Percentiles rank a stretch among this genome's conserved stretches.
Conservation (phyloP, 1,140 invertebrate genomes). For the Drosophila ohnishii region DNA sequence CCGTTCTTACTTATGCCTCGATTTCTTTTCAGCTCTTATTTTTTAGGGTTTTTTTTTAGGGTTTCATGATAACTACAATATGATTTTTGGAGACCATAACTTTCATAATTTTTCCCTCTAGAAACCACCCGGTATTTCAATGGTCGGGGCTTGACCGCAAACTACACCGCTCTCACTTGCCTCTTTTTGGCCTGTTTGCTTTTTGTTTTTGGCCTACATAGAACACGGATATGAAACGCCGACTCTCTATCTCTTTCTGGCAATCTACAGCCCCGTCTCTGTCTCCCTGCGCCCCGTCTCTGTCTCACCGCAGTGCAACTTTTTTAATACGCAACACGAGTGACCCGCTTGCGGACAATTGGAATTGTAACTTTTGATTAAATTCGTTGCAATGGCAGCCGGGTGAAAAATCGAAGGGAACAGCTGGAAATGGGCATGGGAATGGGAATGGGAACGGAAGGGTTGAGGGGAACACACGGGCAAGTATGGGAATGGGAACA, state of each 20-base stretch:
- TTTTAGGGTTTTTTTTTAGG: too few relatives aligned
- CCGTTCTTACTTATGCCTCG: too few relatives aligned
- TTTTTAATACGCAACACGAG: slow-evolving; percentile 81
- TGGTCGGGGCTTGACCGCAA: neutral
- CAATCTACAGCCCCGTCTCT: neutral
- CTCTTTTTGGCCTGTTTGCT: slow-evolving; percentile 21
- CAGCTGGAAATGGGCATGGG: slow-evolving; percentile 13
- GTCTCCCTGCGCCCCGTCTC: slow-evolving; percentile 5
- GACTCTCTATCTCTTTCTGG: slow-evolving; percentile 21
- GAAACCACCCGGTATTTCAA: neutral
- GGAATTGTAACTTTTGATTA: slow-evolving; percentile 81
- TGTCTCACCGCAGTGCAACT: slow-evolving; percentile 63
- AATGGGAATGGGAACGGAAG: slow-evolving; percentile 11
- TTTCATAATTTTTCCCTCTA: too few relatives aligned
- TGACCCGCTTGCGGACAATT: slow-evolving; percentile 81
- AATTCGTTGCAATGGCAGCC: slow-evolving; percentile 78
- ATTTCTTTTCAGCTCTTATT: too few relatives aligned
- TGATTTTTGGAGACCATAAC: too few relatives aligned
- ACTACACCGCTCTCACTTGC: slow-evolving; percentile 2
- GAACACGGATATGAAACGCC: slow-evolving; percentile 50
- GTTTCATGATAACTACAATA: too few relatives aligned
- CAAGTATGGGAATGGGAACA: slow-evolving; percentile 6
- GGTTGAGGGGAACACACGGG: neutral
- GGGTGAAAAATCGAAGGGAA: slow-evolving; percentile 60
- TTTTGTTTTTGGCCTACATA: slow-evolving; percentile 55